Evolutionary conservation across 37 sponge, comb jelly and placozoan species (phyloP).

Genomic region (Cliona cf. orientalis): DNA sequence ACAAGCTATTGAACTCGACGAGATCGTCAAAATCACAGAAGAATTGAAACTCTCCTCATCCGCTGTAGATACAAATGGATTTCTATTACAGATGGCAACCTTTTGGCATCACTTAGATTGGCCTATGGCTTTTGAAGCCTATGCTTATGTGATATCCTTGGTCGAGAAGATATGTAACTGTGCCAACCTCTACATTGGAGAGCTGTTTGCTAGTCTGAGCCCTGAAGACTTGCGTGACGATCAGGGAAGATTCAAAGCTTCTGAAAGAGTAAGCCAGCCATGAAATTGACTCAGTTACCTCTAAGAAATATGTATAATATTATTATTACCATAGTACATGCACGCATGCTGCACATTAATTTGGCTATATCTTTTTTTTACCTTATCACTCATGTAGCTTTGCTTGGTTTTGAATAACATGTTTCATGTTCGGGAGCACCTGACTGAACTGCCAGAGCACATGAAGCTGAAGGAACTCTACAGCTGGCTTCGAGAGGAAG

Average conservation of each 20-base stretch:
- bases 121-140: slow-evolving; percentile 44
- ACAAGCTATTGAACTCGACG: slow-evolving; percentile 48
- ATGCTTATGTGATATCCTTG: slow-evolving; percentile 1
- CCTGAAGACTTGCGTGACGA: slow-evolving; percentile 8
- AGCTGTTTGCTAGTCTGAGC: slow-evolving; percentile 5
- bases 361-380: no score
- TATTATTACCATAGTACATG: no score
- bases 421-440: slow-evolving; percentile 10
- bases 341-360: no score
- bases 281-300: no score
- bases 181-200: slow-evolving; percentile 26
- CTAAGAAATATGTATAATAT: no score
- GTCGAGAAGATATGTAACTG: slow-evolving; percentile 29
- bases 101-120: slow-evolving; percentile 49
- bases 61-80: slow-evolving; percentile 48
- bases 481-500: slow-evolving; percentile 22
- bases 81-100: slow-evolving; percentile 29
- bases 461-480: slow-evolving; percentile 26
- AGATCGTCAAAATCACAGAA: slow-evolving; percentile 6
- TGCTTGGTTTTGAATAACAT: slow-evolving; percentile 57
- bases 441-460: slow-evolving; percentile 14
- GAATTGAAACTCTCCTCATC: slow-evolving; percentile 46
- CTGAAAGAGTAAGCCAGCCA: not conserved
- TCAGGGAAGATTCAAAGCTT: slow-evolving; percentile 4
- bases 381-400: slow-evolving; percentile 31